A percentile compares a stretch with the other conserved stretches of the same genome.
These are phyloP conservation scores for Cephonodes hylas DNA, from an alignment of 2,888 invertebrate genomes.

Conservation along the genomic window DNA sequence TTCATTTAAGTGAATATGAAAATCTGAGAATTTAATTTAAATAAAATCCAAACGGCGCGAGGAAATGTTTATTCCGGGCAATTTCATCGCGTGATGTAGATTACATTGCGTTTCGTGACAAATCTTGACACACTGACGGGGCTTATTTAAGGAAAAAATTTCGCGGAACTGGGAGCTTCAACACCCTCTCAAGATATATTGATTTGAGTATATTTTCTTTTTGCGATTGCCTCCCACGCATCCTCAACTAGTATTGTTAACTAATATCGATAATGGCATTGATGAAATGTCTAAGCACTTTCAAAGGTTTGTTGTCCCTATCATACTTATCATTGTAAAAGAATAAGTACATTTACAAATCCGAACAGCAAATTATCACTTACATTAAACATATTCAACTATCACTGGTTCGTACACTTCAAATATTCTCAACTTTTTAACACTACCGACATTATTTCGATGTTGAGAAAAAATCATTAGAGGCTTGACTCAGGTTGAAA, in stretches of 20 bases:
- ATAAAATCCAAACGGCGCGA: neutral
- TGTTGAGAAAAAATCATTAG: too few species aligned
- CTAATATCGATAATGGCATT: neutral
- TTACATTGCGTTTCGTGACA: slow-evolving; percentile 5
- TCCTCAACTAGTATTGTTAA: too few species aligned
- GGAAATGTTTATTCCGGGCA: slow-evolving; percentile 9
- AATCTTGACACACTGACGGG: neutral
- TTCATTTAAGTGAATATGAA: neutral
- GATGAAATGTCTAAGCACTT: too few species aligned
- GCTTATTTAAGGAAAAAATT: neutral
- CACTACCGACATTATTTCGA: too few species aligned
- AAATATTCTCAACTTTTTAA: too few species aligned
- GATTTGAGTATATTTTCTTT: neutral
- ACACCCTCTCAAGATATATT: neutral
- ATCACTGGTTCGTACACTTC: too few species aligned
- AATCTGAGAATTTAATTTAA: neutral
- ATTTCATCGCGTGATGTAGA: slow-evolving; percentile 7
- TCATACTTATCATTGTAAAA: neutral
- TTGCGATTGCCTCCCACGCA: neutral
- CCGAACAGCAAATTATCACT: too few species aligned
- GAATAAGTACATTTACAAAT: too few species aligned
- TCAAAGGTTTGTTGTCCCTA: too few species aligned
- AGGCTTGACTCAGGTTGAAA: too few species aligned
- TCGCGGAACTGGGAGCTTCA: neutral
- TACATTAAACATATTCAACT: too few species aligned